Conservation (phyloP, 2,797 vertebrate species). For the Falco peregrinus region DNA sequence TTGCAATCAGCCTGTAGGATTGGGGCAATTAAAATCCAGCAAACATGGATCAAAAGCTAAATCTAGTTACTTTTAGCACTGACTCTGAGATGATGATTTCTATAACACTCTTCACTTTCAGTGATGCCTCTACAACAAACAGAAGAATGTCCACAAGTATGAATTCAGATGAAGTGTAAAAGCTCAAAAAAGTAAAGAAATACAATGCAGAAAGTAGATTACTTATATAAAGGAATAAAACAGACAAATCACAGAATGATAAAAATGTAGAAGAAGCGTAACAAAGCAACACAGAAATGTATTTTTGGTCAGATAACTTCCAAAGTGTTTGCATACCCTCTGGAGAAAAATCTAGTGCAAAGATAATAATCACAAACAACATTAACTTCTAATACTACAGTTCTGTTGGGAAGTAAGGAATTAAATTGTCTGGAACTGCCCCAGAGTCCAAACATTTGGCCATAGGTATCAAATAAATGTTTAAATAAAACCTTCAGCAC, state of each 20-base stretch:
- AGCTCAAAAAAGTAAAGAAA: not conserved
- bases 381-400: not conserved
- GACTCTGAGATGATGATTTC: not conserved
- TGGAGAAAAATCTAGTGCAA: not conserved
- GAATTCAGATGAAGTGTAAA: not conserved
- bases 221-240: not conserved
- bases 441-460: not conserved
- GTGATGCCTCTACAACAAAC: not conserved
- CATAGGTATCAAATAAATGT: not conserved
- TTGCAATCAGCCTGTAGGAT: not conserved
- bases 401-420: not conserved
- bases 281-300: not conserved
- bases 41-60: not conserved
- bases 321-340: not conserved
- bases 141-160: not conserved
- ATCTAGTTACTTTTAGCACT: not conserved
- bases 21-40: not conserved
- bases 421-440: not conserved
- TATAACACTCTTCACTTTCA: not conserved
- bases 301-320: not conserved
- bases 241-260: not conserved
- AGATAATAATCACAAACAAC: not conserved
- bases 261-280: not conserved
- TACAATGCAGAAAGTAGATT: not conserved
- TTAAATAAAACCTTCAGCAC: constrained; percentile 5